Evolutionary conservation across 1,140 invertebrate genomes (phyloP), one percentile per base, ranked within the genome.

Genomic region (Dufourea novaeangliae): DNA sequence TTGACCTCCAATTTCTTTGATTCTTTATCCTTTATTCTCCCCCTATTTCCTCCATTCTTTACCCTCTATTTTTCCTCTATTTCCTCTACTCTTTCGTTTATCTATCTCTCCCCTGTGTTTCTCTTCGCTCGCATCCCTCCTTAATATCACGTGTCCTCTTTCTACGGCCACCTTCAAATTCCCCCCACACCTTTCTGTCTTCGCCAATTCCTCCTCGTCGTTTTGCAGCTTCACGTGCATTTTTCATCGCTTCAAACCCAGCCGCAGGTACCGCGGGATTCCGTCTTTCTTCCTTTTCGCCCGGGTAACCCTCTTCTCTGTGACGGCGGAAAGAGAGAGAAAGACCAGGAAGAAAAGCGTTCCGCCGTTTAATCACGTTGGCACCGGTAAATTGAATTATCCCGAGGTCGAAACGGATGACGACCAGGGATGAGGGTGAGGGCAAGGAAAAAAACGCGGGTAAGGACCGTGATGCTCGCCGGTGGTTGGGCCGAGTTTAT

Each of bases 351-450:
- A 79, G 77, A n/a, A 57, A 79, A 83, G 44, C 81, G 77, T 72
- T 64, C 37, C 77, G 77, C 37, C 77, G 77, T 83, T 83, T 83
- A 84, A 84, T 84, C 81, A 76, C 67, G 71, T 56, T 25, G 32
- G 56, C 64, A 59, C 34, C 71, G 46, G 82, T 61, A 84, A 84
- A 84, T 84, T 84, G 81, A 84, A 84, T 84, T 84, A 84, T 66
- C 70, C 27, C 54, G 37, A 27, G 25, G 27, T 34, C 66, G 10
- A 7, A 71, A n/a, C n/a, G n/a, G n/a, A n/a, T n/a, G n/a, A n/a
- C n/a, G n/a, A 69, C n/a, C 1, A 52, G 17, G n/a, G n/a, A n/a
- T n/a, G n/a, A 11, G 41, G 29, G n/a, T 39, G 4, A 12, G 62
- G 46, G 11, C 7, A 25, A 34, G 14, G 41, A 29, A 41, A 56